A percentile compares a stretch with the other conserved stretches of the same genome.
phyloP scores from a whole-genome alignment of 2,113 vertebrate genomes.

The Sander vitreus region DNA sequence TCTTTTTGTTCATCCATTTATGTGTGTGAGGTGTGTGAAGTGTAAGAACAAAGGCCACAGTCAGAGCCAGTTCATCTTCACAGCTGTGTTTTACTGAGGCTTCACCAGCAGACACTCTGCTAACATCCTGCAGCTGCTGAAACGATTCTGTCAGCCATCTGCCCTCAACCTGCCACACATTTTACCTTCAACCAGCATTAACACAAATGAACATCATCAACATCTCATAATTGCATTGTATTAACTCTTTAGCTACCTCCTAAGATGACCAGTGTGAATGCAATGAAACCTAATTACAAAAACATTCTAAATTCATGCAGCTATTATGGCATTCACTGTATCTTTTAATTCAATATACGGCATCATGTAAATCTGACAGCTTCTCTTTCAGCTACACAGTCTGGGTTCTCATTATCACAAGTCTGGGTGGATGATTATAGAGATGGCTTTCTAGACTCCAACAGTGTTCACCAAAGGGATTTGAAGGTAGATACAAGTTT shows the following conservation, averaged over 20 bases:
- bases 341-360: constrained; percentile 36
- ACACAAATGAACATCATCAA: constrained; percentile 31
- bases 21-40: constrained; percentile 25
- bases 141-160: not conserved
- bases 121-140: constrained; percentile 24
- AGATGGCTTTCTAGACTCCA: constrained; percentile 25
- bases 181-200: constrained; percentile 32
- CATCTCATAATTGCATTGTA: constrained; percentile 36
- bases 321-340: not conserved
- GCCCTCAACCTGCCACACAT: constrained; percentile 1
- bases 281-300: constrained; percentile 42
- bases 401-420: constrained; percentile 63
- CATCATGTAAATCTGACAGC: constrained; percentile 40
- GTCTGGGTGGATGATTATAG: constrained; percentile 14
- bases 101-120: not conserved
- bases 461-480: constrained; percentile 1
- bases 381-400: constrained; percentile 43
- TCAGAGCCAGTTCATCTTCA: constrained; percentile 22
- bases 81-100: constrained; percentile 28
- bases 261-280: constrained; percentile 1
- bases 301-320: constrained; percentile 8
- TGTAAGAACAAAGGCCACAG: constrained; percentile 59
- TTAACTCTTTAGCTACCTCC: constrained; percentile 1
- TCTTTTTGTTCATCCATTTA: constrained; percentile 17
- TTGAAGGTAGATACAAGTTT: not conserved